Evolutionary conservation across 92 coral and sea anemone species (phyloP), one percentile per base, ranked within the genome.

Genomic region (Blastomussa wellsi): DNA sequence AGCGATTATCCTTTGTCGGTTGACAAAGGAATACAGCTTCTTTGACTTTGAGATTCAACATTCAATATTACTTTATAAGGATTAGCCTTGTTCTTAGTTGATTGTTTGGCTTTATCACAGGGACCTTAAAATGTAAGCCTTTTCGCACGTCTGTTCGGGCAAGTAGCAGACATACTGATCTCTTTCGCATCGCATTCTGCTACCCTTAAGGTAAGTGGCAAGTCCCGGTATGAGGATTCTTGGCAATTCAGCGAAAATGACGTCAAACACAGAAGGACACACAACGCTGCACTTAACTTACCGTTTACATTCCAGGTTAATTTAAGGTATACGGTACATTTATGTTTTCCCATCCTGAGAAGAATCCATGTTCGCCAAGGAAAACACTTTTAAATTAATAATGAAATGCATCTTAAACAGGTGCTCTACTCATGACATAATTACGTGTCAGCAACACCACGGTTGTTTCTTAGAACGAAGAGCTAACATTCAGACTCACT

Each of bases 381-480:
- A 60, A 28, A 55, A 38, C 41, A 60, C 39, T n/a, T 26, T 33
- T 29, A 39, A 73, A 68, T 83, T 37, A 83, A 75, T 74, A 31
- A 83, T 83, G 72, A 44, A 83, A 31, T 52, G 66, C 72, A 38
- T 38, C 32, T 71, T 4, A 42, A 16, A 6, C 87, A 83, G 87
- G 87, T 83, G 80, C 62, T 83, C 80, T 83, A 74, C 47, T 51
- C 73, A 83, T 83, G 80, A 83, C 87, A 74, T 83, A 83, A 74
- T 64, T 74, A 29, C 51, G 59, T 37, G 39, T 41, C 47, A 66
- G 59, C 36, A 70, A 81, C 24, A 70, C 20, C 55, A 83, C 72
- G 86, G 79, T 75, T 75, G 31, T 48, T 5, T 15, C 39, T 39
- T 72, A 52, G 1, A 49, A 49, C 33, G 41, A 70, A 33, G 35